phyloP scores from a whole-genome alignment of 2,113 vertebrate genomes.

The Otocyon megalotis region DNA sequence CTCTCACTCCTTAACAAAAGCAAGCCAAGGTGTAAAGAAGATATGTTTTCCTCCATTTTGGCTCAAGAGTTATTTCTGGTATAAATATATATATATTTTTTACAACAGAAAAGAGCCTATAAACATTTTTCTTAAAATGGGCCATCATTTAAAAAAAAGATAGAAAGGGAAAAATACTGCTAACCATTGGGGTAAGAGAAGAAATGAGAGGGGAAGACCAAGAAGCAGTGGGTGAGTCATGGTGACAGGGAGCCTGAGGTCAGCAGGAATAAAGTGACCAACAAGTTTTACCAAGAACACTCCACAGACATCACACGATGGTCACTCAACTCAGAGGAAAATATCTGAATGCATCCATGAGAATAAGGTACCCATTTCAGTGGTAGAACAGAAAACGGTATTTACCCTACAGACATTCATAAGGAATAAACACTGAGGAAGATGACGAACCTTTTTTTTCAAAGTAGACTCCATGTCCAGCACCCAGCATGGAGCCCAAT shows the following conservation, averaged over 20 bases:
- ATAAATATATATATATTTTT: neutral
- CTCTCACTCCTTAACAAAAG: too few relatives aligned
- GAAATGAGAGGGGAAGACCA: neutral
- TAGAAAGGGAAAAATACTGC: neutral
- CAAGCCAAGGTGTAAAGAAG: neutral
- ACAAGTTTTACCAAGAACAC: accelerated
- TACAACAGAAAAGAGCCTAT: neutral
- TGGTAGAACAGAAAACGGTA: neutral
- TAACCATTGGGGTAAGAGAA: neutral
- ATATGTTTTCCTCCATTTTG: neutral
- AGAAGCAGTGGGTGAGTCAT: accelerated
- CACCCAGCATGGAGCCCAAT: neutral
- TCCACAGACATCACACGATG: accelerated
- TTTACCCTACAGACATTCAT: neutral
- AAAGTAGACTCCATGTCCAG: neutral
- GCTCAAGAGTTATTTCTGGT: neutral
- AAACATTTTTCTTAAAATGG: neutral
- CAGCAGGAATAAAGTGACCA: accelerated
- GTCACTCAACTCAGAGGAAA: accelerated
- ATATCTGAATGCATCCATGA: accelerated
- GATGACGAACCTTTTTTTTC: neutral
- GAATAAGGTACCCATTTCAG: neutral
- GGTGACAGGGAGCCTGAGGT: neutral
- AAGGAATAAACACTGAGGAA: neutral
- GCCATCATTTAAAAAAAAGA: neutral